Conservation (phyloP, 1,140 invertebrate genomes). For the Lasioglossum albipes region DNA sequence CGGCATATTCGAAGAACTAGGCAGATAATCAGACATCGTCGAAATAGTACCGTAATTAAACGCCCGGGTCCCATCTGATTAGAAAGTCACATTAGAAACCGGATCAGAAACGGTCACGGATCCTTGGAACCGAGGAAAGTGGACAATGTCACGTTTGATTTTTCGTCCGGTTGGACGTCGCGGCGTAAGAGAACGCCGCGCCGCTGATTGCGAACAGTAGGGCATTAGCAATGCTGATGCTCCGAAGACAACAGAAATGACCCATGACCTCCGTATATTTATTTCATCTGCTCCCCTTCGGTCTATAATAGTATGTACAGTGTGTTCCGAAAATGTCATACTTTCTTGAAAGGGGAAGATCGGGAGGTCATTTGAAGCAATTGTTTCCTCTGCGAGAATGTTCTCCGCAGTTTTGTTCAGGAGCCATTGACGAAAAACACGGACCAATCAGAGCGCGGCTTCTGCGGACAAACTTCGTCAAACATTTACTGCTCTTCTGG, state of each 20-base stretch:
- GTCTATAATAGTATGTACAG: not conserved
- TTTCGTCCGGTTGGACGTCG: slow-evolving; percentile 19
- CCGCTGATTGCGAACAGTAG: slow-evolving; percentile 31
- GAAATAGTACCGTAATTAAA: not conserved
- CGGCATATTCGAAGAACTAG: too few species aligned
- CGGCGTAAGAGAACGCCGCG: slow-evolving; percentile 55
- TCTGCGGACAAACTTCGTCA: too few species aligned
- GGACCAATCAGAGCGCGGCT: too few species aligned
- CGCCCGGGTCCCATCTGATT: not conserved
- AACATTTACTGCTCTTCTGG: too few species aligned
- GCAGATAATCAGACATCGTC: too few species aligned
- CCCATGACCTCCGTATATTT: slow-evolving; percentile 66
- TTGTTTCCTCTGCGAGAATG: too few species aligned
- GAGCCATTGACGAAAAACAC: too few species aligned
- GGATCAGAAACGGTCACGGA: not conserved
- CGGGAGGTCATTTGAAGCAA: too few species aligned
- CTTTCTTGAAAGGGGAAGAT: too few species aligned
- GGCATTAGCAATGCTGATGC: slow-evolving; percentile 74
- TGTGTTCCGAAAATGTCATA: too few species aligned
- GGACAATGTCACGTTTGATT: slow-evolving; percentile 13
- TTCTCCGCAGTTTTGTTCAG: too few species aligned
- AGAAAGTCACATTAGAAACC: not conserved
- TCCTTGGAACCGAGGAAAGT: not conserved
- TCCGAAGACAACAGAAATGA: slow-evolving; percentile 59
- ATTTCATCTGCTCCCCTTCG: slow-evolving; percentile 30